Percentiles rank a stretch among this genome's conserved stretches.
These are phyloP conservation scores for Mya arenaria DNA, from an alignment of 1,140 invertebrate genomes.

Conservation along the genomic window DNA sequence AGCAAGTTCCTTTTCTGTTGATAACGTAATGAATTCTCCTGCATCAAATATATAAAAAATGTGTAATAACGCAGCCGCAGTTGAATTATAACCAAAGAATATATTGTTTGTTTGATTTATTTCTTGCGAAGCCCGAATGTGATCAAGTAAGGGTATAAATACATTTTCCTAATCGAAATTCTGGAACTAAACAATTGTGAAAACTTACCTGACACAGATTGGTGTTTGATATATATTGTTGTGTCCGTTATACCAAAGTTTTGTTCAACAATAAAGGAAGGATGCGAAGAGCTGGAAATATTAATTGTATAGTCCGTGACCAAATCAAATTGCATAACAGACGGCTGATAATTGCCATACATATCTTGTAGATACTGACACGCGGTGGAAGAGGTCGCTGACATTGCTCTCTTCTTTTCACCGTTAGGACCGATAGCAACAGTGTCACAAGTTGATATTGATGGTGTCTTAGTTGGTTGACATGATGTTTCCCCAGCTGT, in stretches of 20 bases:
- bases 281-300: not conserved
- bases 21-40: too few species aligned
- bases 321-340: not conserved
- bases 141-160: too few species aligned
- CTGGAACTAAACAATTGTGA: too few species aligned
- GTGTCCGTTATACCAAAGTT: not conserved
- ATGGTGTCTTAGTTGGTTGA: not conserved
- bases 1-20: too few species aligned
- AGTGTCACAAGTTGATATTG: not conserved
- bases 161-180: too few species aligned
- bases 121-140: too few species aligned
- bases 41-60: too few species aligned
- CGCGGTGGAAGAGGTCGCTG: not conserved
- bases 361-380: not conserved
- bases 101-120: too few species aligned
- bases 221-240: not conserved
- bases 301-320: not conserved
- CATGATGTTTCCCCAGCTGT: not conserved
- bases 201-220: not conserved
- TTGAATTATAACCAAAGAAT: too few species aligned
- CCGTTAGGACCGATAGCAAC: not conserved
- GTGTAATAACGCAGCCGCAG: too few species aligned
- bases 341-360: not conserved
- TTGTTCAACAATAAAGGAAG: not conserved
- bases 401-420: not conserved